Conservation (phyloP, 1,140 invertebrate genomes). For the Leucophenga varia region DNA sequence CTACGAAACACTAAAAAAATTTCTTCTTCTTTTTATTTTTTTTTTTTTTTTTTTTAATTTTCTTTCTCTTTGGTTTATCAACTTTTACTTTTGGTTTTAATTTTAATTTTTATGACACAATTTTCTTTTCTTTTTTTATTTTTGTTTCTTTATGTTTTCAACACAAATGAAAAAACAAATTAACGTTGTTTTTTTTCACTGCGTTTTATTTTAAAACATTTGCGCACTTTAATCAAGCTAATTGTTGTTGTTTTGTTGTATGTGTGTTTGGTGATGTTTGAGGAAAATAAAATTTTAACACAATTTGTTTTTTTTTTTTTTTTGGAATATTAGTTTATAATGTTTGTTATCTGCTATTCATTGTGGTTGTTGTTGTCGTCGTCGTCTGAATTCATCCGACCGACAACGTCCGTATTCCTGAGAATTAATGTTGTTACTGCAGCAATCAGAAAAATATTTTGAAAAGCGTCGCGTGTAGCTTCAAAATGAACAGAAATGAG, state of each 20-base stretch:
- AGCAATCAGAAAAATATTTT: slow-evolving; percentile 15
- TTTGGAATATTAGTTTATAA: not conserved
- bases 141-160: not conserved
- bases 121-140: not conserved
- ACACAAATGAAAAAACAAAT: too few species aligned
- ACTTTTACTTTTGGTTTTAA: slow-evolving; percentile 9
- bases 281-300: slow-evolving; percentile 24
- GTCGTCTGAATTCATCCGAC: slow-evolving; percentile 8
- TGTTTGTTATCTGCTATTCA: too few species aligned
- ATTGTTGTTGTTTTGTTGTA: slow-evolving; percentile 4
- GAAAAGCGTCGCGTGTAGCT: slow-evolving; percentile 32
- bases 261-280: slow-evolving; percentile 21
- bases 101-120: not conserved
- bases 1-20: too few species aligned
- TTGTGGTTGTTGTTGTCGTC: slow-evolving; percentile 9
- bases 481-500: slow-evolving; percentile 15
- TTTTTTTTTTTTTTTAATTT: slow-evolving; percentile 27
- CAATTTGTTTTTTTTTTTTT: slow-evolving; percentile 9
- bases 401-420: slow-evolving; percentile 44
- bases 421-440: slow-evolving; percentile 39
- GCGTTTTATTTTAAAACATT: too few species aligned
- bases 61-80: slow-evolving; percentile 36
- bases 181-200: too few species aligned
- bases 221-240: too few species aligned
- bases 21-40: slow-evolving; percentile 11